Conservation (phyloP, 2,797 vertebrate genomes). For the Ibycter americanus region DNA sequence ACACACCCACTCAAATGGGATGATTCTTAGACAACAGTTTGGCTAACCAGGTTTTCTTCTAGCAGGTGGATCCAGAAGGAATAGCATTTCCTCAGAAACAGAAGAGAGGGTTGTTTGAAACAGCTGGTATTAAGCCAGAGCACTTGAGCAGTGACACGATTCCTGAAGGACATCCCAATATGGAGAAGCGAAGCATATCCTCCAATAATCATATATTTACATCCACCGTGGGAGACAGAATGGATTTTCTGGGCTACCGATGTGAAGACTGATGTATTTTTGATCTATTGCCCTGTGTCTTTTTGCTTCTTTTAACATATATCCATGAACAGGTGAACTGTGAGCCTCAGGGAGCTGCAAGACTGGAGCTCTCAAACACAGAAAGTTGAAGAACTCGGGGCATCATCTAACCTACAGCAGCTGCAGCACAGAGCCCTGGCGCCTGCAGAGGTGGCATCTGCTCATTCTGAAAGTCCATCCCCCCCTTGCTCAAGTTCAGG, state of each 20-base stretch:
- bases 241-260: neutral
- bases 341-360: neutral
- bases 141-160: accelerated
- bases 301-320: neutral
- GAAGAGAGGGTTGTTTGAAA: neutral
- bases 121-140: neutral
- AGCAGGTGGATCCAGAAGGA: neutral
- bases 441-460: neutral
- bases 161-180: neutral
- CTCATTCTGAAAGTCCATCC: neutral
- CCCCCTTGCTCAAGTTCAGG: neutral
- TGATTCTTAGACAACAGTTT: neutral
- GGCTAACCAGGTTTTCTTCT: neutral
- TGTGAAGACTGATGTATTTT: neutral
- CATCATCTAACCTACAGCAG: neutral
- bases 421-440: neutral
- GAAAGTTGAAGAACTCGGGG: neutral
- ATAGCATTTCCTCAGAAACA: neutral
- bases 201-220: neutral
- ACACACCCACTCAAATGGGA: neutral
- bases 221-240: neutral
- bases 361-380: neutral
- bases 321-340: neutral
- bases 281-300: neutral
- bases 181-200: neutral